phyloP scores from a whole-genome alignment of 2,113 vertebrate genomes.

The Beaufortia kweichowensis region DNA sequence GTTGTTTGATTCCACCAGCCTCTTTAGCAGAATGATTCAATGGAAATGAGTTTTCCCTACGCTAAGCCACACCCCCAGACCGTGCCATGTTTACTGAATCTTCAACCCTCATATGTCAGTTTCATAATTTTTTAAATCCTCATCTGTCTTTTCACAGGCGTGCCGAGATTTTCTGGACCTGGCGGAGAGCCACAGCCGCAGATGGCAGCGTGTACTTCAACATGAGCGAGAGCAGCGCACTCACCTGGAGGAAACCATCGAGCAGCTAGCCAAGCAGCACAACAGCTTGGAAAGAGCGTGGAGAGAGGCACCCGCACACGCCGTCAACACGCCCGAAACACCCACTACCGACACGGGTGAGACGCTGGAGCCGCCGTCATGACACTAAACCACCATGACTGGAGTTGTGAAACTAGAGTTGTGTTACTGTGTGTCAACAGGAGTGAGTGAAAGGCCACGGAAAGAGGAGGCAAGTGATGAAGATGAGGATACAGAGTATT shows the following conservation, averaged over 20 bases:
- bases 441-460: conserved; percentile 76
- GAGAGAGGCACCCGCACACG: conserved; percentile 80
- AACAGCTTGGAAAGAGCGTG: conserved; percentile 97
- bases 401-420: neutral
- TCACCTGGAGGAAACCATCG: conserved; percentile 95
- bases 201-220: conserved; percentile 94
- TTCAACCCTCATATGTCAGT: neutral
- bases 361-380: conserved; percentile 39
- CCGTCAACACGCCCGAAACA: conserved; percentile 65
- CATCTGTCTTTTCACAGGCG: conserved; percentile 74
- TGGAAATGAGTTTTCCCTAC: no score
- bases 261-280: conserved; percentile 97
- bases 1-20: no score
- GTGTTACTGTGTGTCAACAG: conserved; percentile 40
- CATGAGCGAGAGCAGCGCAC: conserved; percentile 94
- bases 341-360: conserved; percentile 79
- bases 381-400: neutral
- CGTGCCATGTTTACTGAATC: no score
- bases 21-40: no score
- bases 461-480: conserved; percentile 97
- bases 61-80: no score
- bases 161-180: conserved; percentile 96
- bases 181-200: conserved; percentile 89
- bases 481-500: conserved; percentile 98
- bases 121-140: neutral